Conservation (phyloP, 2,113 vertebrate species). For the Apteryx owenii region DNA sequence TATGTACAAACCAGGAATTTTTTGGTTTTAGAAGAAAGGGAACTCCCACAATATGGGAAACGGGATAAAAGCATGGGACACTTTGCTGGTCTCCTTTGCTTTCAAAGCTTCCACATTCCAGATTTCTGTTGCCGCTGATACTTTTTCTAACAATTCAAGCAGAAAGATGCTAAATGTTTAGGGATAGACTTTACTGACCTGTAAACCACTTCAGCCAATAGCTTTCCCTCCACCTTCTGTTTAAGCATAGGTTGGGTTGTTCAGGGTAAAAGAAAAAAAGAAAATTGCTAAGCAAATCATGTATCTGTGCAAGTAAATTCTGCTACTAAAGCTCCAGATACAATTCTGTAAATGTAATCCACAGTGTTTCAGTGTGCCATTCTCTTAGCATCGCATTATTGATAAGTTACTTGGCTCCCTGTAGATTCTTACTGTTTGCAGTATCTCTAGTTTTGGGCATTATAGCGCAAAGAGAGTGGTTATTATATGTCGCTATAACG, state of each 20-base stretch:
- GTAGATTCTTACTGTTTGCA: neutral
- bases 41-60: neutral
- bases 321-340: neutral
- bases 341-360: neutral
- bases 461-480: neutral
- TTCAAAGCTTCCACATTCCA: neutral
- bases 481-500: neutral
- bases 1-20: neutral
- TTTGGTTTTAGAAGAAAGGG: neutral
- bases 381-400: constrained; percentile 27
- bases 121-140: neutral
- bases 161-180: neutral
- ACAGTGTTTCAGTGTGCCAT: neutral
- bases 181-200: neutral
- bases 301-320: neutral
- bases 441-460: neutral
- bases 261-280: neutral
- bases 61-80: neutral
- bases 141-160: neutral
- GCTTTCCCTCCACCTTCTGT: neutral
- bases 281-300: neutral
- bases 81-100: neutral
- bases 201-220: neutral
- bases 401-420: neutral
- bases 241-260: too few relatives aligned